Conservation (phyloP, 2,888 invertebrate genomes). For the Apocheima hispidaria region DNA sequence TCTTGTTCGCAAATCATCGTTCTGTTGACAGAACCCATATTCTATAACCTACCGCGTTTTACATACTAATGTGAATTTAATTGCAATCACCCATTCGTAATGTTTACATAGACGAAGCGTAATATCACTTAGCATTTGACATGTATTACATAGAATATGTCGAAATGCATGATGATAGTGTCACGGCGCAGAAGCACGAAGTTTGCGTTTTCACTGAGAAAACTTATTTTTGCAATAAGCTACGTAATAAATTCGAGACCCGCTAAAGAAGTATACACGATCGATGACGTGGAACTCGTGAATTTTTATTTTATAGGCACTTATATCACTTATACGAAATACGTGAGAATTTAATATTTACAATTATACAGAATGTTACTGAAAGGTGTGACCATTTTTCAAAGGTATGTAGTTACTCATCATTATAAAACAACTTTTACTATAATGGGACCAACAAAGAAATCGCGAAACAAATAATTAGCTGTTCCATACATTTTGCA, state of each 20-base stretch:
- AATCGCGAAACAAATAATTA: too few species aligned
- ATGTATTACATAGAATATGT: slow-evolving; percentile 33
- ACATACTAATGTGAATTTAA: slow-evolving; percentile 32
- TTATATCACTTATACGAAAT: not conserved
- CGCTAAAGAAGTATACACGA: slow-evolving; percentile 42
- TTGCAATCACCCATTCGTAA: slow-evolving; percentile 35
- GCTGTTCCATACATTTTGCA: too few species aligned
- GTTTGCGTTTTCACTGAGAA: slow-evolving; percentile 71
- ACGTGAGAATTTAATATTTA: slow-evolving; percentile 6
- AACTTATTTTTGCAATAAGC: slow-evolving; percentile 38
- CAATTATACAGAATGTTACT: not conserved
- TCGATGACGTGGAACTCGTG: slow-evolving; percentile 25
- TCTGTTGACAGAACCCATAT: slow-evolving; percentile 6
- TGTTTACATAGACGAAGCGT: slow-evolving; percentile 39
- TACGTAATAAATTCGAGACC: slow-evolving; percentile 23
- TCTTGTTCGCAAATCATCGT: not conserved
- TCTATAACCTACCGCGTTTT: not conserved
- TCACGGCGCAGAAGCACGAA: slow-evolving; percentile 63
- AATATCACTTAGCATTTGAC: slow-evolving; percentile 36
- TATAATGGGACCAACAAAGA: too few species aligned
- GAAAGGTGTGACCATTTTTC: too few species aligned
- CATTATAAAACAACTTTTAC: too few species aligned
- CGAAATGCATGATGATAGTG: slow-evolving; percentile 50
- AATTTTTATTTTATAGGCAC: slow-evolving; percentile 6
- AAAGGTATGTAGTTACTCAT: too few species aligned